Percentiles rank a stretch among this genome's conserved stretches.
Evolutionary conservation across 1,140 invertebrate genomes (phyloP).

Genomic region (Lamellibrachia luymesi): DNA sequence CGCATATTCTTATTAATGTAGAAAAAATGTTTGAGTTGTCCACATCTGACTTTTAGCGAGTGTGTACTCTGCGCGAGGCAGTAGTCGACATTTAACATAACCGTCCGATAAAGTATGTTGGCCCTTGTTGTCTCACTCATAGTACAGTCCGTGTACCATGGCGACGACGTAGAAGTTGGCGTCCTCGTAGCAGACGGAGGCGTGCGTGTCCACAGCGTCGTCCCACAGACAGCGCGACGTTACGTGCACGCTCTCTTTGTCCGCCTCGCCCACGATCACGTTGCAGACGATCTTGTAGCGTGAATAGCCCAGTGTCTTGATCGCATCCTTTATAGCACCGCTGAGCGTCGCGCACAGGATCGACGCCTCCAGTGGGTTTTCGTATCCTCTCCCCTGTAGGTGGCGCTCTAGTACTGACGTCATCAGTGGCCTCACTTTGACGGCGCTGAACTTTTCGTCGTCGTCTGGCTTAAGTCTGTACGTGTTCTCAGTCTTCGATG

Average conservation of each 20-base stretch:
- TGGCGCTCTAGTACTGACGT: background rate
- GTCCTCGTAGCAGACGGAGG: background rate
- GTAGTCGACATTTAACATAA: background rate
- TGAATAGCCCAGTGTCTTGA: background rate
- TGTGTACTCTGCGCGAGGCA: background rate
- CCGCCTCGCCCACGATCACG: background rate
- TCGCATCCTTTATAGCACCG: background rate
- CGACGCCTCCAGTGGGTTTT: background rate
- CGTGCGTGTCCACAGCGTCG: background rate
- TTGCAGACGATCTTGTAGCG: constrained; percentile 3
- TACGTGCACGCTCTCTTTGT: background rate
- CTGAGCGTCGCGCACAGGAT: background rate
- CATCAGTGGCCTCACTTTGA: background rate
- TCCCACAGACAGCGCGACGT: background rate
- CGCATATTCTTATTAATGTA: background rate
- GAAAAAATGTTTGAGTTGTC: no score
- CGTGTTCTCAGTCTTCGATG: background rate
- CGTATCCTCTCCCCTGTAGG: background rate
- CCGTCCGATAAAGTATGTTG: background rate
- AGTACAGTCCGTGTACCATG: background rate
- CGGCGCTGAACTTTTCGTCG: background rate
- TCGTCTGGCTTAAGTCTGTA: background rate
- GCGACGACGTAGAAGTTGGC: background rate
- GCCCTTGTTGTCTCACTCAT: background rate
- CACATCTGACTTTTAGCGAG: background rate